phyloP scores from a whole-genome alignment of 2,888 invertebrate genomes.

The Drosophila prolongata region DNA sequence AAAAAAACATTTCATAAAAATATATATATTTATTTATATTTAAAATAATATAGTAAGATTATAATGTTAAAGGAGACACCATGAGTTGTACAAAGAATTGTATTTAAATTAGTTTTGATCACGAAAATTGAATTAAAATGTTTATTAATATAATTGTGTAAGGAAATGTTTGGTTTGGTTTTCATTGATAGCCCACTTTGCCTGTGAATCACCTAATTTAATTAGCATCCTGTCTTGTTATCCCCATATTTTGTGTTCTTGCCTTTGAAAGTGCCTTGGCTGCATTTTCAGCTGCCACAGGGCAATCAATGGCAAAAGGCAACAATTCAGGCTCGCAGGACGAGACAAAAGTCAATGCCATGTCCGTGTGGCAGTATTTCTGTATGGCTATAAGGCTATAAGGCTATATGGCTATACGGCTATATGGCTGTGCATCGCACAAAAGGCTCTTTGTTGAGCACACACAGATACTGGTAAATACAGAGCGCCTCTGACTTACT shows the following conservation, averaged over 20 bases:
- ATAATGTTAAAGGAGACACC: no score
- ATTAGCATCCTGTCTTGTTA: conserved; percentile 5
- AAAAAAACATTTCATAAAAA: no score
- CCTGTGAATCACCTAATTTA: background rate
- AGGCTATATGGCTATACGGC: background rate
- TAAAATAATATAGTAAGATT: no score
- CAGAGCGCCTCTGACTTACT: conserved; percentile 69
- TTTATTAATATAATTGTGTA: background rate
- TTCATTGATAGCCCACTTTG: background rate
- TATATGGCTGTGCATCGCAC: conserved; percentile 38
- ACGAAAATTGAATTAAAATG: background rate
- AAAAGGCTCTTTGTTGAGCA: conserved; percentile 40
- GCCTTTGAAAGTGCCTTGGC: conserved; percentile 12
- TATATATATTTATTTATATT: no score
- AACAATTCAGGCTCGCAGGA: conserved; percentile 38
- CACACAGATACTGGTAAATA: conserved; percentile 18
- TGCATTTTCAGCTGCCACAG: conserved; percentile 16
- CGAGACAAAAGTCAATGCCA: conserved; percentile 70
- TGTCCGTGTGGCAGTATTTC: conserved; percentile 24
- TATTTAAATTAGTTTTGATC: no score
- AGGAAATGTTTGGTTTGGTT: background rate
- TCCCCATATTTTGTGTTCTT: background rate
- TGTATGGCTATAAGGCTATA: background rate
- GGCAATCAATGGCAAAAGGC: conserved; percentile 53
- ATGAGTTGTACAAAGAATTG: no score